These are phyloP conservation scores for Lamellibrachia luymesi DNA, from an alignment of 1,140 invertebrate genomes.

Conservation along the genomic window DNA sequence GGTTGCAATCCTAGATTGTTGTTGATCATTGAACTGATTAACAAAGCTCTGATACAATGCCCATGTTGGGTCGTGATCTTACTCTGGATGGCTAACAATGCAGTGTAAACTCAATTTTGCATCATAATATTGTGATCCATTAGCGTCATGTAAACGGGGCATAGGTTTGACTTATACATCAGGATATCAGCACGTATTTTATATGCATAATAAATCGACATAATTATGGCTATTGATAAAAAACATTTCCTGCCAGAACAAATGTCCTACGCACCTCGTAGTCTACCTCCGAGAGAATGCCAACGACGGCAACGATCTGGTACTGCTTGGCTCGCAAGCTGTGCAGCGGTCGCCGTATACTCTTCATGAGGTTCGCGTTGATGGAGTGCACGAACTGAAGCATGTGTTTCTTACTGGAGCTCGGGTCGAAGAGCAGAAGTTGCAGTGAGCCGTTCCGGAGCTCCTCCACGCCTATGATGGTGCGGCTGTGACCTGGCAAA, in stretches of 20 bases:
- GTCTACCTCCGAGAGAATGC: conserved; percentile 72
- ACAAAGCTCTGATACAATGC: too few species aligned
- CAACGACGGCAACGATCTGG: conserved; percentile 78
- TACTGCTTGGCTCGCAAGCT: conserved; percentile 80
- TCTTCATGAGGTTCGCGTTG: conserved; percentile 65
- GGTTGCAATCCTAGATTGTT: too few species aligned
- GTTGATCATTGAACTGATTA: too few species aligned
- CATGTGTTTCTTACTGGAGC: conserved; percentile 77
- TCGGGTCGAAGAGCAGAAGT: conserved; percentile 82
- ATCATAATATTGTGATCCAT: too few species aligned
- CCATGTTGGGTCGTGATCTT: too few species aligned
- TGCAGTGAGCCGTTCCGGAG: conserved; percentile 66
- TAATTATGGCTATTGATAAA: background rate
- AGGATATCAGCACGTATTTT: background rate
- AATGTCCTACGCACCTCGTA: conserved; percentile 42
- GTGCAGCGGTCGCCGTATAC: conserved; percentile 71
- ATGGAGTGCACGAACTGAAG: conserved; percentile 62
- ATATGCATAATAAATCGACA: background rate
- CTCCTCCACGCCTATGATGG: conserved; percentile 83
- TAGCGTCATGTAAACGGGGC: too few species aligned
- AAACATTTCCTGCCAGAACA: background rate
- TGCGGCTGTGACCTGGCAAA: conserved; percentile 78
- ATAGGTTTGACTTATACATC: too few species aligned
- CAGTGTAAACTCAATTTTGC: too few species aligned
- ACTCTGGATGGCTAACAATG: too few species aligned